Percentiles rank a stretch among this genome's conserved stretches.
Conservation (phyloP, 1,140 invertebrate species). For the Parapsyche elsis region DNA sequence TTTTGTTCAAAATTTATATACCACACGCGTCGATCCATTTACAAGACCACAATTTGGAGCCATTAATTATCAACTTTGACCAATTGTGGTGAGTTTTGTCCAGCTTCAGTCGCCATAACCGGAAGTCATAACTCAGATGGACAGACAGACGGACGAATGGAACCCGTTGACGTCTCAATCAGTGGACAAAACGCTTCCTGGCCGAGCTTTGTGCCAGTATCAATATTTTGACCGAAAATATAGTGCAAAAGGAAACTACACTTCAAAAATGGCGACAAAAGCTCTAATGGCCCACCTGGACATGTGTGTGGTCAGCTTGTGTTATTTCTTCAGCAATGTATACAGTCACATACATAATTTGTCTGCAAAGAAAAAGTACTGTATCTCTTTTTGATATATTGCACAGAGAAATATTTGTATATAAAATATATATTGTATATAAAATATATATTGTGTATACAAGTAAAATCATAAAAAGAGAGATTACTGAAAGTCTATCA, state of each 20-base stretch:
- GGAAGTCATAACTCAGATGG: conserved; percentile 46
- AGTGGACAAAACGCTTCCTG: conserved; percentile 45
- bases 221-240: conserved; percentile 21
- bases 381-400: no score
- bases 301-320: not conserved
- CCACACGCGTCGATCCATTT: no score
- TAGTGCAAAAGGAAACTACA: no score
- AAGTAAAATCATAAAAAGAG: no score
- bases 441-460: no score
- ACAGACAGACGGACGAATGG: not conserved
- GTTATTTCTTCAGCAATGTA: no score
- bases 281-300: not conserved
- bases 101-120: not conserved
- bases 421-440: no score
- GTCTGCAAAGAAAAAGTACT: no score
- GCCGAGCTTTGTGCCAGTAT: not conserved
- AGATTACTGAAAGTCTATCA: no score
- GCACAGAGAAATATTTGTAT: no score
- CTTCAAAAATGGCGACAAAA: not conserved
- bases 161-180: conserved; percentile 50
- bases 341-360: no score
- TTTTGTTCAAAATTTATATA: no score
- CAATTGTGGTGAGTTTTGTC: not conserved
- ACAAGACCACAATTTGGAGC: not conserved
- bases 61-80: conserved; percentile 10